Evolutionary conservation across 2,888 invertebrate genomes (phyloP), one percentile per base, ranked within the genome.

Genomic region (Chrysina gloriosa): DNA sequence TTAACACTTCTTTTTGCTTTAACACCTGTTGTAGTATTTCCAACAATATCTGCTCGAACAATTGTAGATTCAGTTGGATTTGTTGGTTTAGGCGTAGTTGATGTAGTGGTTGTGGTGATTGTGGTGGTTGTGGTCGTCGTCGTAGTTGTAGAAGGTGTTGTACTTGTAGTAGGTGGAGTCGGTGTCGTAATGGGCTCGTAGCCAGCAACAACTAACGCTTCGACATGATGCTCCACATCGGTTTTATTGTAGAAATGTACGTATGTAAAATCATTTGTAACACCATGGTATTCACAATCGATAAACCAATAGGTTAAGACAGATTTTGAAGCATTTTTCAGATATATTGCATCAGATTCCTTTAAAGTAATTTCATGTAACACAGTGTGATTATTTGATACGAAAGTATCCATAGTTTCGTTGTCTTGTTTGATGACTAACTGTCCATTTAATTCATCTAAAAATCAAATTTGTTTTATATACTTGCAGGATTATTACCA

Each of bases 241-340:
- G 88, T 84, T 74, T 86, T 85, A 0, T 86, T 84, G 78, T 92
- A 94, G 69, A 89, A 90, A 74, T 88, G 88, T 58, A 84, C 82
- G 70, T 91, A 88, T 6, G 85, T 82, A 45, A 89, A 87, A 76
- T 89, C 88, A 63, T 85, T 83, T 0, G 90, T 88, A 70, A 87
- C 84, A 34, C 91, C 92, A 61, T 89, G 85, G 76, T 89, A 90
- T 61, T 85, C 82, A 77, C 94, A 94, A 80, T 94, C 92, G 69
- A 92, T 86, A 77, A 93, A 94, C 94, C 94, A 94, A 80, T 89
- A 92, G 0, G 91, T 90, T 23, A 86, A 80, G 9, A 92, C 83
- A 5, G 80, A 83, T 2, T 87, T 87, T 1, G 89, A 86, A 65
- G 85, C 83, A 23, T 78, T 80, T 14, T 77, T 78, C 19, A 94